Conservation (phyloP, 2,797 vertebrate genomes). For the Vireo griseus region DNA sequence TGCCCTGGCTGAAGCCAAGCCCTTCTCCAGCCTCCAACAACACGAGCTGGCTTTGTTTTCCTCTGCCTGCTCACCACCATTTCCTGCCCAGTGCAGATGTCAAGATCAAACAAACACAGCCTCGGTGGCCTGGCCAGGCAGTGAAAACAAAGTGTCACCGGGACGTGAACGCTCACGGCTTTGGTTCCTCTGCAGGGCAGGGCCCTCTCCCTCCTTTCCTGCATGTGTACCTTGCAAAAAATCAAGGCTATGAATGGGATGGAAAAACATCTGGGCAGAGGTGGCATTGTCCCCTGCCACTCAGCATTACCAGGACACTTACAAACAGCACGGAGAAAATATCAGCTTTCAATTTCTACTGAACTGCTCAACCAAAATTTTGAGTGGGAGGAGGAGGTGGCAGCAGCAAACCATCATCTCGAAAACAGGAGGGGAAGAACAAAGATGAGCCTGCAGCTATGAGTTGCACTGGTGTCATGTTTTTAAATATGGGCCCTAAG, state of each 20-base stretch:
- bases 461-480: not conserved
- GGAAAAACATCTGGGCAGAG: not conserved
- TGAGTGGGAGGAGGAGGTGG: not conserved
- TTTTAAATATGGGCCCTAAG: not conserved
- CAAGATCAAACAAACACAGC: slow-evolving; percentile 60
- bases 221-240: not conserved
- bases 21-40: not conserved
- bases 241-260: not conserved
- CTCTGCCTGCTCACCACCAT: not conserved
- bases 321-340: not conserved
- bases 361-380: not conserved
- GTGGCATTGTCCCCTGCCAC: not conserved
- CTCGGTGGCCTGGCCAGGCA: not conserved
- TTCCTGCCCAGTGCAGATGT: slow-evolving; percentile 64
- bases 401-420: not conserved
- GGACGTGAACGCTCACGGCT: not conserved
- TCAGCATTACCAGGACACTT: not conserved
- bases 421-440: not conserved
- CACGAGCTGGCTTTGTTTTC: slow-evolving; percentile 9
- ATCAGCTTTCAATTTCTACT: not conserved
- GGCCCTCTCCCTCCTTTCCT: slow-evolving; percentile 12
- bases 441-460: fast-evolving
- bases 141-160: slow-evolving; percentile 28
- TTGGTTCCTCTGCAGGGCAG: not conserved
- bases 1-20: not conserved